These are phyloP conservation scores for Phoenicopterus ruber DNA, from an alignment of 2,113 vertebrate species.

Conservation along the genomic window DNA sequence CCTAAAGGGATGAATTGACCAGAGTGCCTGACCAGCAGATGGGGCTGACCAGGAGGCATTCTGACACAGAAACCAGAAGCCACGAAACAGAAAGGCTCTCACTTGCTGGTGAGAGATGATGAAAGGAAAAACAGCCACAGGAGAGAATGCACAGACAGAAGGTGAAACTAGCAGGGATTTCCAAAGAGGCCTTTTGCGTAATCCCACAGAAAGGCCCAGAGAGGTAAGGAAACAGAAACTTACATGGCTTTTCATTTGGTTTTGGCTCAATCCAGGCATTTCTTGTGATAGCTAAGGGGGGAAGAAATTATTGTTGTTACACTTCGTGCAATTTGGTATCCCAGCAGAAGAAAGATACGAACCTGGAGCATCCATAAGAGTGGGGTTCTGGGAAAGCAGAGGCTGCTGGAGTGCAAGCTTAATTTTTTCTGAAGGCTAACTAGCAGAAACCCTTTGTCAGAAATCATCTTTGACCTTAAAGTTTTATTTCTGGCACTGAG, in stretches of 20 bases:
- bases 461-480: neutral
- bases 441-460: neutral
- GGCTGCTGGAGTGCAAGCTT: neutral
- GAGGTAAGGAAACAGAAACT: neutral
- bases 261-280: neutral
- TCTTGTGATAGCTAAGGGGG: neutral
- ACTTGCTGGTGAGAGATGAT: neutral
- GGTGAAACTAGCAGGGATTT: neutral
- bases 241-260: neutral
- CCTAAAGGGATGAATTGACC: neutral
- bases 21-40: neutral
- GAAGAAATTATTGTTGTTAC: neutral
- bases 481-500: neutral
- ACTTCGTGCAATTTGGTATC: neutral
- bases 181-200: neutral
- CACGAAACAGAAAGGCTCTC: neutral
- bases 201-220: neutral
- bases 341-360: neutral
- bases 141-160: neutral
- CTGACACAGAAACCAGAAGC: neutral
- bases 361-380: neutral
- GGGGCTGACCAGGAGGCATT: neutral
- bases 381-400: neutral
- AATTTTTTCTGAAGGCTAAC: neutral
- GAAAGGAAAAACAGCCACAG: neutral